phyloP scores from a whole-genome alignment of 2,797 vertebrate species.

The Poeciliopsis turneri region DNA sequence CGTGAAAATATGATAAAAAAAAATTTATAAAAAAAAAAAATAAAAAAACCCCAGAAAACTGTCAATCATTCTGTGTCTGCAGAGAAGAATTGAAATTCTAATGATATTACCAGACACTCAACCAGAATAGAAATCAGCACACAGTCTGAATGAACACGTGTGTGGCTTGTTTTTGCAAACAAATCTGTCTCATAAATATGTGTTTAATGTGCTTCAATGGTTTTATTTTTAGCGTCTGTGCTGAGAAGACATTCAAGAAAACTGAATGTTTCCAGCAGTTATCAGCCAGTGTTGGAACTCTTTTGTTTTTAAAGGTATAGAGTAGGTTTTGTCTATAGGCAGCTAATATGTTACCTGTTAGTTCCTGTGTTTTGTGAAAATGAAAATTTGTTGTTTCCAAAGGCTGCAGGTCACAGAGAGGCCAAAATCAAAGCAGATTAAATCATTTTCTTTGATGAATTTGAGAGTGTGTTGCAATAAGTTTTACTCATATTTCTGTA shows the following conservation, averaged over 20 bases:
- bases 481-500: neutral
- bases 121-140: neutral
- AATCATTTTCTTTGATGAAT: no score
- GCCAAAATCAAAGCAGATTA: neutral
- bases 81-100: neutral
- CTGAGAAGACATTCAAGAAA: neutral
- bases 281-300: neutral
- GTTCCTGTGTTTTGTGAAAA: neutral
- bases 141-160: neutral
- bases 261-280: neutral
- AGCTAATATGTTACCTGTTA: neutral
- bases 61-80: conserved; percentile 1
- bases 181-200: neutral
- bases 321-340: neutral
- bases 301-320: neutral
- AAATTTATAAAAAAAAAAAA: neutral
- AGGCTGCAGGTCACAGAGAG: neutral
- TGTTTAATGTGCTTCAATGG: neutral
- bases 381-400: neutral
- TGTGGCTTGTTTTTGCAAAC: neutral
- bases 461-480: neutral
- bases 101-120: neutral
- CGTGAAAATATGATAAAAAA: neutral
- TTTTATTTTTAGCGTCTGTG: neutral
- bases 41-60: neutral